Percentiles rank a stretch among this genome's conserved stretches.
phyloP scores from a whole-genome alignment of 2,888 invertebrate species.

The Thymelicus lineola region DNA sequence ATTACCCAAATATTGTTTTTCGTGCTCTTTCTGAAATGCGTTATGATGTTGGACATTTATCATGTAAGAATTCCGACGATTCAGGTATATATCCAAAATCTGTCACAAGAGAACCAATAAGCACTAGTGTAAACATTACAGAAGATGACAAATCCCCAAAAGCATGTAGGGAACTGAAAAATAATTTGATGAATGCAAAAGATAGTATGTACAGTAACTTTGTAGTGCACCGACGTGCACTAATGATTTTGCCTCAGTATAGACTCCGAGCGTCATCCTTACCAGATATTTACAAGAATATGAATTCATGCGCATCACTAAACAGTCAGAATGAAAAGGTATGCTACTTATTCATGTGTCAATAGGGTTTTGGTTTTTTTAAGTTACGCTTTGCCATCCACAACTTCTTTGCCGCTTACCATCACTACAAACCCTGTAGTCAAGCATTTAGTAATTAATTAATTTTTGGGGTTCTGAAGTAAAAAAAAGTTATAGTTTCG shows the following conservation, averaged over 20 bases:
- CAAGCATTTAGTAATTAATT: too few relatives aligned
- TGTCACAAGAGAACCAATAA: constrained; percentile 44
- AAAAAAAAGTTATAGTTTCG: too few relatives aligned
- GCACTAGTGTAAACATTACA: neutral
- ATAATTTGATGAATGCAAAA: constrained; percentile 85
- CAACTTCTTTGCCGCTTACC: too few relatives aligned
- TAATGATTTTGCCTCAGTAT: constrained; percentile 92
- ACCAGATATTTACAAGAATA: constrained; percentile 94
- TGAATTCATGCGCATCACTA: constrained; percentile 89
- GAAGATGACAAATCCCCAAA: constrained; percentile 38
- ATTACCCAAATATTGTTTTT: constrained; percentile 88
- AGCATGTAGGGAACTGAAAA: constrained; percentile 35
- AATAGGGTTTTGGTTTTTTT: too few relatives aligned
- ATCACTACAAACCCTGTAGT: too few relatives aligned
- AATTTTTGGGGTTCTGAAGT: too few relatives aligned
- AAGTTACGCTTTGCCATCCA: too few relatives aligned
- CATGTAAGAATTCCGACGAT: constrained; percentile 32
- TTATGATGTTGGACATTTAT: constrained; percentile 58
- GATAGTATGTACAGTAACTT: constrained; percentile 90
- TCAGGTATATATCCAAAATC: constrained; percentile 36
- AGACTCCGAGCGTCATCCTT: constrained; percentile 93
- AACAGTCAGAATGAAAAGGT: constrained; percentile 88
- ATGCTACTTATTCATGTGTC: constrained; percentile 39
- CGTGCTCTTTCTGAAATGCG: constrained; percentile 87
- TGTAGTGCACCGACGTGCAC: constrained; percentile 93